Evolutionary conservation across 1,140 invertebrate species (phyloP), one percentile per base, ranked within the genome.

Genomic region (Callitettix versicolor): DNA sequence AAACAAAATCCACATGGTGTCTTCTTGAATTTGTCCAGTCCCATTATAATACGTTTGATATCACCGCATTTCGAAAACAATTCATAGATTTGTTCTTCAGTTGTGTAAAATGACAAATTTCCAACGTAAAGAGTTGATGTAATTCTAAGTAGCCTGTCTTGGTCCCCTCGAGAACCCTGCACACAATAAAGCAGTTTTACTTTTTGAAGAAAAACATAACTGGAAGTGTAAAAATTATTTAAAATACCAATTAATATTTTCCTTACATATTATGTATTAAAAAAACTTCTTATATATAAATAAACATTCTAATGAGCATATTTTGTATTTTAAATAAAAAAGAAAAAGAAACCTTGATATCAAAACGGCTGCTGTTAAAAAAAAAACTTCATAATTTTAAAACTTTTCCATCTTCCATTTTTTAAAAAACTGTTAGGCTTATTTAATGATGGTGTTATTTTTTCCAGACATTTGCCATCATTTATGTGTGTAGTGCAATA

Each of bases 1-100:
- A 99, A 99, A 71, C 96, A 99, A 71, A 99, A 99, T 9, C 97
- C 97, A 77, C 97, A 99, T 0, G 97, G 97, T 0, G 96, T 99
- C 68, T 98, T 98, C 63, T 93, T 95, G 63, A 91, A 93, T 66
- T 97, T 95, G 68, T 99, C 95, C 46, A 99, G 72, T 1, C 97
- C 97, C 95, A 99, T 99, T 12, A 99, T 82, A 22, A 99, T 91
- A 64, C 93, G 73, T 63, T 94, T 86, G 21, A 99, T 85, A 71
- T 99, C 95, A 6, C 97, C 97, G 71, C 93, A 95, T 71, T 88
- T 85, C 20, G 86, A 85, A 71, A 99, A 99, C 38, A 99, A 74
- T 72, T 99, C 96, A 67, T 96, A 93, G 53, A 99, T 95, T 76
- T 99, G 97, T 73, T 98, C 95, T 71, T 99, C 97, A 3, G 94